A percentile compares a stretch with the other conserved stretches of the same genome.
phyloP scores from a whole-genome alignment of 2,797 vertebrate genomes.

The Vireo griseus region DNA sequence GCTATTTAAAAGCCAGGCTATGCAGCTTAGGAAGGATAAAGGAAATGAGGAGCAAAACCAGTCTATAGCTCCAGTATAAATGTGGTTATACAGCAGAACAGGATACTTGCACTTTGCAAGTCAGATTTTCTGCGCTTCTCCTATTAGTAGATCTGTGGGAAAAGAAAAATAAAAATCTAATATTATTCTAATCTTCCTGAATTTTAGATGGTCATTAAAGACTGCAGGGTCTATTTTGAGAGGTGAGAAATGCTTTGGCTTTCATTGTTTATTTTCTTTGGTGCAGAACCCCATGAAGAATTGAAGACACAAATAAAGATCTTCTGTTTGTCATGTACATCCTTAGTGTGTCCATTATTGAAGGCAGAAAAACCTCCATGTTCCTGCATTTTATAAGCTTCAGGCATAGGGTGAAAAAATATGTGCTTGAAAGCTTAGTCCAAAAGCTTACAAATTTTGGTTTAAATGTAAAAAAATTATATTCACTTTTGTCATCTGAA shows the following conservation, averaged over 20 bases:
- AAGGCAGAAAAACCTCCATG: not conserved
- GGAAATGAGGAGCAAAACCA: conserved; percentile 11
- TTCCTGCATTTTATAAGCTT: not conserved
- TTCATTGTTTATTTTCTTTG: not conserved
- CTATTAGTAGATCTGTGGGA: not conserved
- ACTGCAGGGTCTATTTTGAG: not conserved
- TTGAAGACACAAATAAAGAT: not conserved
- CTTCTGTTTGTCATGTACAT: not conserved
- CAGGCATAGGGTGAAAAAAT: not conserved
- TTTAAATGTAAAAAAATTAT: not conserved
- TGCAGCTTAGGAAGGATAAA: conserved; percentile 7
- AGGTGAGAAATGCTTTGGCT: not conserved
- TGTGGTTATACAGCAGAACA: not conserved
- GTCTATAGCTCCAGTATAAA: not conserved
- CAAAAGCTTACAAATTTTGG: not conserved
- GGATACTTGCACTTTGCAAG: conserved; percentile 2
- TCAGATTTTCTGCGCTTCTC: not conserved
- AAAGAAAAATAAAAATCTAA: not conserved
- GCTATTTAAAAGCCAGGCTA: not conserved
- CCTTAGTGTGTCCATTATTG: not conserved
- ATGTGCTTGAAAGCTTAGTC: not conserved
- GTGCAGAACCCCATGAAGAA: not conserved
- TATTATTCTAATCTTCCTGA: not conserved
- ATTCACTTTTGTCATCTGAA: not conserved
- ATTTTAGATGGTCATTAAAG: not conserved